Base-by-base conservation (phyloP, 2,888 invertebrate species). In the Antitype chi region DNA sequence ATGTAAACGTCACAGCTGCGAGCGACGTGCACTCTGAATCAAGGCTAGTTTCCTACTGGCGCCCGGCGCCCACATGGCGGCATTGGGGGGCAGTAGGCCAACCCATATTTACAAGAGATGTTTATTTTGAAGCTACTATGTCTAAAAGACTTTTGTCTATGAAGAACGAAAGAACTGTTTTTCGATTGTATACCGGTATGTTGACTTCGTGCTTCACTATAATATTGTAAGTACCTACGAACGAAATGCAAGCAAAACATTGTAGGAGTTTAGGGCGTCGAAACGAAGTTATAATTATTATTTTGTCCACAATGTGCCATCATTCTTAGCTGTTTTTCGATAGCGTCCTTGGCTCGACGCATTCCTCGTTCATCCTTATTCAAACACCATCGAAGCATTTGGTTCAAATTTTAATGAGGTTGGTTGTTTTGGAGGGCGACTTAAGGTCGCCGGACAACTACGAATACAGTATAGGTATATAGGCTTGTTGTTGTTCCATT, bases 391-490 rank as follows among this genome's bases (percentile, higher is more conserved):
- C 17, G 55, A 49, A 57, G 25, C 2, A 57, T 38, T 57, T 43
- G 17, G n/a, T 43, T 60, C 17, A 23, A n/a, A n/a, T n/a, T n/a
- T n/a, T n/a, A 43, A 59, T 43, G 28, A 13, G 28, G 53, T 57
- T 28, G 20, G 52, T n/a, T n/a, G n/a, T n/a, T n/a, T n/a, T n/a
- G n/a, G n/a, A n/a, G n/a, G n/a, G n/a, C n/a, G n/a, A n/a, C n/a
- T n/a, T 52, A 76, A 59, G 78, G 78, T 66, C 20, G 3, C 13
- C 59, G 49, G 32, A 57, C 7, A 47, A 23, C 47, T 15, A 32
- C 0, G 3, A 25, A 47, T 49, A 32, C 25, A n/a, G n/a, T n/a
- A 32, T 15, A 32, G 25, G 25, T 32, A 49, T 23, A 17, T 32
- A 71, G 28, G 47, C 25, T 13, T 70, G 23, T 43, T 38, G 23